A percentile compares a stretch with the other conserved stretches of the same genome.
phyloP scores from a whole-genome alignment of 2,797 vertebrate species.

The Myotis myotis region DNA sequence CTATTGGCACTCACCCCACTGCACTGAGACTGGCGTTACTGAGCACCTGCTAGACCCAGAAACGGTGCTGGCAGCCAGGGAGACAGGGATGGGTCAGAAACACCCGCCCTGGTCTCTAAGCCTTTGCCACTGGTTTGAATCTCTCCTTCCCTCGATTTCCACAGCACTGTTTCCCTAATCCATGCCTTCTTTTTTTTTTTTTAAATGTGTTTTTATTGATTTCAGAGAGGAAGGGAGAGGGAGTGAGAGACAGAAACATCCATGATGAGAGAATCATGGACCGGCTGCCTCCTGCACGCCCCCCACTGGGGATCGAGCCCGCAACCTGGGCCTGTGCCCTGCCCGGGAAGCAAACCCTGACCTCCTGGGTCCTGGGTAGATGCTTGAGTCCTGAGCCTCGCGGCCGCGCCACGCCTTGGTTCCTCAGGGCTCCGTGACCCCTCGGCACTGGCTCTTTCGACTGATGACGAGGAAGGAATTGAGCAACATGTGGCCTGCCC shows the following conservation, averaged over 20 bases:
- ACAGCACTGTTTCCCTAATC: not conserved
- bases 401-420: not conserved
- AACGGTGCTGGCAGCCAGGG: not conserved
- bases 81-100: not conserved
- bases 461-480: not conserved
- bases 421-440: not conserved
- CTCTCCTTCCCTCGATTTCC: not conserved
- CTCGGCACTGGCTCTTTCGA: not conserved
- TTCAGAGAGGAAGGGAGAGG: too few species aligned
- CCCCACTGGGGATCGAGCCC: too few species aligned
- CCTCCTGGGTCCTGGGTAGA: too few species aligned
- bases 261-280: too few species aligned
- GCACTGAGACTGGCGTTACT: not conserved
- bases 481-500: not conserved
- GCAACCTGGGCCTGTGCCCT: too few species aligned
- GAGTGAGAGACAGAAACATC: too few species aligned
- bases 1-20: too few species aligned
- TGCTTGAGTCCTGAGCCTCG: too few species aligned
- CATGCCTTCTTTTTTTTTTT: not conserved
- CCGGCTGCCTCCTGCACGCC: too few species aligned
- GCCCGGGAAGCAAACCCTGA: too few species aligned
- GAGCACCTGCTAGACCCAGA: not conserved
- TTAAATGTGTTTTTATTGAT: too few species aligned
- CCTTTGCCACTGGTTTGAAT: not conserved
- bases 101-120: not conserved